A percentile compares a stretch with the other conserved stretches of the same genome.
phyloP scores from a whole-genome alignment of 2,113 vertebrate species.

The Pipa parva region DNA sequence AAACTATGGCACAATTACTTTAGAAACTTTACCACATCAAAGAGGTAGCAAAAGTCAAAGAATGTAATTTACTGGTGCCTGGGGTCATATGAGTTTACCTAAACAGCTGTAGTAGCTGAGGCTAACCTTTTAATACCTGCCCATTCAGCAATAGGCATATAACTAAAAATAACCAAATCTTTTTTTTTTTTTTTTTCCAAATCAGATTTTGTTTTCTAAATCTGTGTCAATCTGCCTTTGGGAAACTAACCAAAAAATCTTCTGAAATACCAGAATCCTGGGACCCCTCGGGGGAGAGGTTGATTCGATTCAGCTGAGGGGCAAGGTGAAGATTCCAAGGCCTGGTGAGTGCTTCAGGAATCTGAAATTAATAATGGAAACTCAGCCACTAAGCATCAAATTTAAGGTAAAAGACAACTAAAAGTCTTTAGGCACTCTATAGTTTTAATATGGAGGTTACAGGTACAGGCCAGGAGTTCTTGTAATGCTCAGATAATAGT shows the following conservation, averaged over 20 bases:
- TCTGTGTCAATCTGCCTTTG: no score
- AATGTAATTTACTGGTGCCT: no score
- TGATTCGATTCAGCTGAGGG: slow-evolving; percentile 40
- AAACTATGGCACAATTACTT: no score
- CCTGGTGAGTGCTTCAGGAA: slow-evolving; percentile 27
- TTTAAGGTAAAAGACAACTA: background rate
- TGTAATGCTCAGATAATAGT: background rate
- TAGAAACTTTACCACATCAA: no score
- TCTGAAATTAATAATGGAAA: slow-evolving; percentile 39
- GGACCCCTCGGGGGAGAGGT: slow-evolving; percentile 39
- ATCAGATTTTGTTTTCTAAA: no score
- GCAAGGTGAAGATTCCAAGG: slow-evolving; percentile 24
- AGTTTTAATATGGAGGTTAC: background rate
- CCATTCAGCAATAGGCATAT: no score
- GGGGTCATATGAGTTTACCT: no score
- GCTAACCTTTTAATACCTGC: no score
- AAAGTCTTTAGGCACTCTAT: slow-evolving; percentile 8
- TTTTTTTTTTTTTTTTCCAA: no score
- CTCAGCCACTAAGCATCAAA: slow-evolving; percentile 30
- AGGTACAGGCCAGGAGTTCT: background rate
- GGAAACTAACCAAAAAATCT: slow-evolving; percentile 40
- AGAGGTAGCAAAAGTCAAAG: no score
- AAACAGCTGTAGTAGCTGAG: no score
- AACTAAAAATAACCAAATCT: no score
- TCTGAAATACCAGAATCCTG: slow-evolving; percentile 42